Percentiles rank a stretch among this genome's conserved stretches.
These are phyloP conservation scores for Pachliopta kotzebuea DNA, from an alignment of 2,888 invertebrate species.

Conservation along the genomic window DNA sequence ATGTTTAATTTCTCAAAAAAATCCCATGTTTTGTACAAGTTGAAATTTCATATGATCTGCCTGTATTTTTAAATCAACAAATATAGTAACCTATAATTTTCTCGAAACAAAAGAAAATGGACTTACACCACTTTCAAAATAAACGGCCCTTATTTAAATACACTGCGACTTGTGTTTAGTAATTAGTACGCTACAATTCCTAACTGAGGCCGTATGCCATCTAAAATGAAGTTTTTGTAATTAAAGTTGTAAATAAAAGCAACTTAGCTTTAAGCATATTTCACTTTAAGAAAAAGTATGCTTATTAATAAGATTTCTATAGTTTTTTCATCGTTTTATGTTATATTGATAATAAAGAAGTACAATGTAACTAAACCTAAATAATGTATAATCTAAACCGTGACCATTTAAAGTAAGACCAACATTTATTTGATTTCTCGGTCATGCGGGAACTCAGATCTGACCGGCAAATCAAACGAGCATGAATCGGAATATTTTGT, in stretches of 20 bases:
- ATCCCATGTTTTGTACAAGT: too few relatives aligned
- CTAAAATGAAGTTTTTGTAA: too few relatives aligned
- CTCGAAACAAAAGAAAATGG: too few relatives aligned
- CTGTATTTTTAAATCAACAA: too few relatives aligned
- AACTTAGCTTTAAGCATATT: too few relatives aligned
- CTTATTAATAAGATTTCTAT: not conserved
- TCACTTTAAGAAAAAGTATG: not conserved
- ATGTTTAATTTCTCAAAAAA: too few relatives aligned
- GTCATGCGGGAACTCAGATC: slow-evolving; percentile 29
- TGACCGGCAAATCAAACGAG: slow-evolving; percentile 23
- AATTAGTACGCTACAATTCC: not conserved
- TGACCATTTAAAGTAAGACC: slow-evolving; percentile 24
- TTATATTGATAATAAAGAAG: slow-evolving; percentile 17
- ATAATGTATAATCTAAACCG: slow-evolving; percentile 23
- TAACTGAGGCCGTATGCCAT: not conserved
- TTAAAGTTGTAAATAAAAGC: too few relatives aligned
- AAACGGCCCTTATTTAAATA: too few relatives aligned
- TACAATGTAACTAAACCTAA: slow-evolving; percentile 28
- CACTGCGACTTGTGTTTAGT: not conserved
- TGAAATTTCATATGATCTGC: too few relatives aligned
- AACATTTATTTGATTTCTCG: slow-evolving; percentile 30
- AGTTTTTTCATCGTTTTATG: not conserved
- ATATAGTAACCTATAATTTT: too few relatives aligned
- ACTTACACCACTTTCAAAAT: too few relatives aligned
- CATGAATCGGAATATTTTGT: slow-evolving; percentile 15